A percentile compares a stretch with the other conserved stretches of the same genome.
Conservation (phyloP, 2,113 vertebrate genomes). For the Phalacrocorax carbo region DNA sequence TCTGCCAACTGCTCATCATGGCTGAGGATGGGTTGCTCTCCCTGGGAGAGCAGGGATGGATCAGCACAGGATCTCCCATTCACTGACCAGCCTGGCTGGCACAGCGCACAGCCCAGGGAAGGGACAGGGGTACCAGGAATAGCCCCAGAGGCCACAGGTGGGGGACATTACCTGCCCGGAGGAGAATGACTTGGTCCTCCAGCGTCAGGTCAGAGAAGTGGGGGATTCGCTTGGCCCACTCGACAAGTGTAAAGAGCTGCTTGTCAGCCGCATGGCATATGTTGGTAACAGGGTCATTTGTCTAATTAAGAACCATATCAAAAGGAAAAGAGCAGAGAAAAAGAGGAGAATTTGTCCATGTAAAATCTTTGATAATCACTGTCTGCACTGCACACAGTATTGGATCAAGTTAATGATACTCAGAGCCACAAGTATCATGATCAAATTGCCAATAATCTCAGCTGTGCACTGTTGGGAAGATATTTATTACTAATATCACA, state of each 20-base stretch:
- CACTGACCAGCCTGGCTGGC: not conserved
- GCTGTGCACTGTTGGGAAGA: not conserved
- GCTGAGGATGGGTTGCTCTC: rapidly evolving
- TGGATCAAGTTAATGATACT: rapidly evolving
- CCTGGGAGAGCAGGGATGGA: not conserved
- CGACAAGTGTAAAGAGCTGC: conserved; percentile 93
- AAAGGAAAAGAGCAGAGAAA: not conserved
- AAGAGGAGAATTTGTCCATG: not conserved
- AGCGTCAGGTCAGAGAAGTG: conserved; percentile 91
- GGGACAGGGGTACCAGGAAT: not conserved
- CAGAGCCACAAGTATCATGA: not conserved
- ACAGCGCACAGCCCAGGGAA: not conserved
- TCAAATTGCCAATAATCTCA: not conserved
- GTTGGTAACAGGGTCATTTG: conserved; percentile 94
- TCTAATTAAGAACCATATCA: conserved; percentile 60
- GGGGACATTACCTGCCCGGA: conserved; percentile 84
- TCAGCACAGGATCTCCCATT: not conserved
- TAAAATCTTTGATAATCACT: not conserved
- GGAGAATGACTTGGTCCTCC: conserved; percentile 94
- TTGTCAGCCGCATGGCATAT: conserved; percentile 97
- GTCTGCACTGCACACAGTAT: not conserved
- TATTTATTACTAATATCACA: not conserved
- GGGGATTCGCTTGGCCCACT: conserved; percentile 95
- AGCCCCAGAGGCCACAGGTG: not conserved
- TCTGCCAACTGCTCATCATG: rapidly evolving